Conservation (phyloP, 1,140 invertebrate species). For the Calycopis cecrops region DNA sequence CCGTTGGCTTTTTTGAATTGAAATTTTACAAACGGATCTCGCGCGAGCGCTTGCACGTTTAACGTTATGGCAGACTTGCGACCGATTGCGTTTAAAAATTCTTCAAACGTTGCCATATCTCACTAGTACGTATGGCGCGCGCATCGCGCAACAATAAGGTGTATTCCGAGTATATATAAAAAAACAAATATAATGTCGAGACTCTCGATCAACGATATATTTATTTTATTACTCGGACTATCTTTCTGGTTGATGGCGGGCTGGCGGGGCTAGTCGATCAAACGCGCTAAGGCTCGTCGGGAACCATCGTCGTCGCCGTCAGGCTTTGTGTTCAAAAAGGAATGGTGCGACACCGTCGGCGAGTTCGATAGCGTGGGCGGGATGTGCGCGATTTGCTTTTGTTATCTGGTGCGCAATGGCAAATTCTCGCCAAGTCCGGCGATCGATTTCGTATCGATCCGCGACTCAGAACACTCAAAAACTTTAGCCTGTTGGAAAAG, state of each 20-base stretch:
- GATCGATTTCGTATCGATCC: slow-evolving; percentile 11
- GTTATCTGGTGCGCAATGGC: slow-evolving; percentile 9
- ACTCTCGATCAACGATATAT: no score
- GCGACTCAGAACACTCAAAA: slow-evolving; percentile 9
- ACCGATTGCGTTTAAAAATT: slow-evolving; percentile 12
- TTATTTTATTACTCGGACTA: no score
- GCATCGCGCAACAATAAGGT: no score
- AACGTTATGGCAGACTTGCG: slow-evolving; percentile 2
- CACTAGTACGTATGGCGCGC: no score
- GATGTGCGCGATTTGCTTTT: slow-evolving; percentile 9
- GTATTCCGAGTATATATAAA: no score
- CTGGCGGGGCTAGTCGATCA: no score
- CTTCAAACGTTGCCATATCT: slow-evolving; percentile 11
- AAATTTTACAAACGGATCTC: slow-evolving; percentile 11
- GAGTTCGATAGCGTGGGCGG: slow-evolving; percentile 3
- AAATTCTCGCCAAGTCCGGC: not conserved
- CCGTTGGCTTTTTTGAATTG: slow-evolving; percentile 4
- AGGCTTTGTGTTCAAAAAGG: not conserved
- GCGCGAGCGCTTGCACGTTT: slow-evolving; percentile 8
- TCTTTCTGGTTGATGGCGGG: no score
- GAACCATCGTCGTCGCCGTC: not conserved
- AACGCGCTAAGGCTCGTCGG: not conserved
- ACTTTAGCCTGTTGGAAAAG: slow-evolving; percentile 1
- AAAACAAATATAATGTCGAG: no score
- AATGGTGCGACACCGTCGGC: slow-evolving; percentile 4